Base-by-base conservation (phyloP, 2,888 invertebrate genomes). In the Cheilosia soror region DNA sequence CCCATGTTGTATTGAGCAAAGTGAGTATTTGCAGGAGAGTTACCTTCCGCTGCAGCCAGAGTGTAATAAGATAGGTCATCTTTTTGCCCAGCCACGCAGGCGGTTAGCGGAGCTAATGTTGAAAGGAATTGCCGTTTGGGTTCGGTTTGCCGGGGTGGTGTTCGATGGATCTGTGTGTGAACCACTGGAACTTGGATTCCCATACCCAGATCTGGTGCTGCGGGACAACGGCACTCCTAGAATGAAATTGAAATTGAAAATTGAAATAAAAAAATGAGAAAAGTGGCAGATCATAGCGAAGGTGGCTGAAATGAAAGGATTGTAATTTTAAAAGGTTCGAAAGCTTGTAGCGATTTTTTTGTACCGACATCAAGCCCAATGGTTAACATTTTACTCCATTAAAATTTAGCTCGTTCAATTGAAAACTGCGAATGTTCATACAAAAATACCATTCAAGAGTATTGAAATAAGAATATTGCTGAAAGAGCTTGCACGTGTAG, bases 121-220 rank as follows among this genome's bases (percentile, higher is more conserved):
- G 96, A 95, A 29, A 97, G 92, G 91, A 97, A 96, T 91, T 96
- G 97, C 75, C 96, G 94, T 53, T 96, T 94, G 0, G 95, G 94
- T 89, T 96, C 96, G 1, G 93, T 89, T 75, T 94, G 93, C 1
- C 94, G 90, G n/a, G 92, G 92, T 91, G 87, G 93, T 73, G 87
- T 93, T 87, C 84, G 93, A 89, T 89, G 92, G 87, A 90, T 90
- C 89, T 90, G 93, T 20, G 90, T 92, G 69, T 92, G 93, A n/a
- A 92, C 92, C 29, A 92, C 91, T 44, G 92, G 92, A 88, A 92
- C 92, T 89, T 93, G 91, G 37, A 92, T 92, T 78, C 94, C 93
- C 90, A 93, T 93, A 40, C 94, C 94, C 40, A 94, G 89, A 90
- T 94, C 94, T 0, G 94, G 94, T 5, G 93, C 93, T 15, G 93